These are phyloP conservation scores for Pseudomyrmex pallidus DNA, from an alignment of 1,140 invertebrate species.

Conservation along the genomic window DNA sequence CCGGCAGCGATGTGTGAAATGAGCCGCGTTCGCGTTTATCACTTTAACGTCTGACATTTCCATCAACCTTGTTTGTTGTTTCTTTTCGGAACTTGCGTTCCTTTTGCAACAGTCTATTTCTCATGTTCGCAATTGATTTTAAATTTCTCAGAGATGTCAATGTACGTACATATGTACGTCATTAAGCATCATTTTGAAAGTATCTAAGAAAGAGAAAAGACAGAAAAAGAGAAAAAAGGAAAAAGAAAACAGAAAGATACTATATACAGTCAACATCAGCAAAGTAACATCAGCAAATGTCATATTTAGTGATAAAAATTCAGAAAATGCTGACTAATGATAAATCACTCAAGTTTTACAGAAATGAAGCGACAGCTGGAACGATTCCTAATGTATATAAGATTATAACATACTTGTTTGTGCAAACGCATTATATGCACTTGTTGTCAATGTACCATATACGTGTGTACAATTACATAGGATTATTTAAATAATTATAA, in stretches of 20 bases:
- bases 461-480: background rate
- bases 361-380: background rate
- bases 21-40: constrained; percentile 40
- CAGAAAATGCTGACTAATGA: background rate
- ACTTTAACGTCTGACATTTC: constrained; percentile 48
- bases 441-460: no score
- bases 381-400: background rate
- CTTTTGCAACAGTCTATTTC: constrained; percentile 20
- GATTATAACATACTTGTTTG: constrained; percentile 21
- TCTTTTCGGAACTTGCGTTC: background rate
- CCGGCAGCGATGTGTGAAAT: constrained; percentile 23
- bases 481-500: background rate
- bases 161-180: background rate
- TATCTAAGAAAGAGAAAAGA: background rate
- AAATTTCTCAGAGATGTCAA: background rate
- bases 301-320: no score
- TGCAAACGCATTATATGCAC: background rate
- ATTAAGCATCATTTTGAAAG: background rate
- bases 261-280: no score
- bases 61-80: constrained; percentile 28
- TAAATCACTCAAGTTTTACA: background rate
- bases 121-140: background rate
- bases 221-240: background rate
- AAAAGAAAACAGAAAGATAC: no score
- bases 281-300: no score